Base-by-base conservation (phyloP, 2,797 vertebrate species). In the Hephaestus fuliginosus region DNA sequence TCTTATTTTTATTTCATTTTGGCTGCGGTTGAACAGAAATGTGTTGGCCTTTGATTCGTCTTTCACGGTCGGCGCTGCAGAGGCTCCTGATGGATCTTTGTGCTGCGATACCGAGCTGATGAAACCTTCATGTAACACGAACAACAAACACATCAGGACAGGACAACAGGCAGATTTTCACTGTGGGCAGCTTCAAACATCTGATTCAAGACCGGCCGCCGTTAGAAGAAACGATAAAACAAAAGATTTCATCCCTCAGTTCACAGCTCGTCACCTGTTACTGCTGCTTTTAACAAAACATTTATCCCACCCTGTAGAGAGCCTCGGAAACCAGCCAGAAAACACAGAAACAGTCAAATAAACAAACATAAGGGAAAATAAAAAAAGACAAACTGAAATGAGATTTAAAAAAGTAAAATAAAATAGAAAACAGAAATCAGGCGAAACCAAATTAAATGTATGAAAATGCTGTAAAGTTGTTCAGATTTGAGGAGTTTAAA, bases 71-170 rank as follows among this genome's bases (percentile, higher is more conserved):
- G 28, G 51, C 9, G 78, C 58, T 70, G 80, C 74, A 80, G 76
- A 57, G 52, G 69, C 78, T 86, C 70, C 82, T 77, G 73, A 62
- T 83, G 80, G 63, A 80, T 76, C 81, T 83, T 66, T 63, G 72
- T 65, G 10, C 58, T 73, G 83, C 1, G 85, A 88, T 78, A 58
- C 44, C 65, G 25, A 55, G 86, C 60, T 91, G 89, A 89, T 89
- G 91, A 86, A 89, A 92, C 81, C 74, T 44, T 83, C 58, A 85
- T 82, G 86, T 25, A 92, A 91, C 82, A 78, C 8, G 14, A 78
- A 33, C 80, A 79, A 53, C 57, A 41, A 70, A 63, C 76, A 70
- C 8, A 8, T 58, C 20, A 65, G 61, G 13, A 51, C 64, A 22
- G 2, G n/a, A n/a, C n/a, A 25, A 14, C 44, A 33, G 41, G 3